Conservation (phyloP, 2,888 invertebrate genomes). For the Euzetes globulus region DNA sequence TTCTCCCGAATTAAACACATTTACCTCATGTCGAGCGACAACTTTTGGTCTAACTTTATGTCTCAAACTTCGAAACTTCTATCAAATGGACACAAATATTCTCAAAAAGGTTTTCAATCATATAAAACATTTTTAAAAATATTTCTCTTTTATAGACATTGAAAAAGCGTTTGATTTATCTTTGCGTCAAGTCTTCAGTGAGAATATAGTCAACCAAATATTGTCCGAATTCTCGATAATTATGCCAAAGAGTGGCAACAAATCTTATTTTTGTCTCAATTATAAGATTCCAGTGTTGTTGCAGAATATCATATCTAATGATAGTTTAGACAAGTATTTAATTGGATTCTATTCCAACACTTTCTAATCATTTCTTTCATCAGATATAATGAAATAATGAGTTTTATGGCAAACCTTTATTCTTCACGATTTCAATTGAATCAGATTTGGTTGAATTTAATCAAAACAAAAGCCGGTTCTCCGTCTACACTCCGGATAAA, state of each 20-base stretch:
- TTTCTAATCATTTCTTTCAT: not conserved
- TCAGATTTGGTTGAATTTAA: conserved; percentile 6
- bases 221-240: not conserved
- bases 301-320: not conserved
- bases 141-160: not conserved
- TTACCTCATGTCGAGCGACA: conserved; percentile 5
- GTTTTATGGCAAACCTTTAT: not conserved
- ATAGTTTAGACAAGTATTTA: not conserved
- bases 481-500: not conserved
- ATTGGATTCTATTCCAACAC: not conserved
- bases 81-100: not conserved
- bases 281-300: not conserved
- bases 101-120: not conserved
- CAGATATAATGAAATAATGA: conserved; percentile 11
- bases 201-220: not conserved
- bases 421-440: not conserved
- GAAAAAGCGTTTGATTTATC: not conserved
- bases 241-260: not conserved
- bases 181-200: not conserved
- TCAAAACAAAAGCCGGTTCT: not conserved
- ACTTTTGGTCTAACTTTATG: not conserved
- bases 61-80: not conserved
- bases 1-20: not conserved
- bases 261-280: not conserved
- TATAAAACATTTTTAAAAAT: not conserved